phyloP scores from a whole-genome alignment of 1,140 invertebrate species.

The Dendrolimus kikuchii region DNA sequence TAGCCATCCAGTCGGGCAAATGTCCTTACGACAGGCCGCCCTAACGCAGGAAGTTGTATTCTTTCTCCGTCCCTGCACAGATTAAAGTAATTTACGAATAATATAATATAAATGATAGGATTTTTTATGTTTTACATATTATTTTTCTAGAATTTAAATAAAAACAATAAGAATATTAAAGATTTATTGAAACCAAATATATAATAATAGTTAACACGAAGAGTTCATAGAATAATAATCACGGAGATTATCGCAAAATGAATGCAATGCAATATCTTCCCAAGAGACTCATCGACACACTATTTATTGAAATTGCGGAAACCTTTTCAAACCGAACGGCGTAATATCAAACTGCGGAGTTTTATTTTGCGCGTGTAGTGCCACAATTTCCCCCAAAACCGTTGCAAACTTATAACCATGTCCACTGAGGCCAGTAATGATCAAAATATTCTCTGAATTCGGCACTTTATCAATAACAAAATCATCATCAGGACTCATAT shows the following conservation, averaged over 20 bases:
- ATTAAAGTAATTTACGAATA: no score
- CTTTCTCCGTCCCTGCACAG: no score
- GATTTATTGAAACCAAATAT: not conserved
- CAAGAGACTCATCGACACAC: no score
- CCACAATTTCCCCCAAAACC: slow-evolving; percentile 7
- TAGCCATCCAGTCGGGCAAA: no score
- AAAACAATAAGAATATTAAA: not conserved
- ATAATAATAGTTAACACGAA: not conserved
- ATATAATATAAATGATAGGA: no score
- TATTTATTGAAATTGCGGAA: not conserved
- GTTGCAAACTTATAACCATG: slow-evolving; percentile 9
- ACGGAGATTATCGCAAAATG: no score
- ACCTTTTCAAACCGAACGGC: slow-evolving; percentile 5
- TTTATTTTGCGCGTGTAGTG: slow-evolving; percentile 1
- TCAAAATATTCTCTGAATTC: not conserved
- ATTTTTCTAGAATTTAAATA: no score
- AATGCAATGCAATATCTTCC: no score
- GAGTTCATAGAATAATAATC: not conserved
- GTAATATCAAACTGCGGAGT: not conserved
- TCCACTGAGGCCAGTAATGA: slow-evolving; percentile 7
- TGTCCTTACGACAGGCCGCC: no score
- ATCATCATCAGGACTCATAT: slow-evolving; percentile 7
- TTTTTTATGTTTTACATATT: no score
- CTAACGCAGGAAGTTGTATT: no score
- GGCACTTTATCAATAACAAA: slow-evolving; percentile 7